Evolutionary conservation across 1,140 invertebrate genomes (phyloP).

Genomic region (Orius insidiosus): DNA sequence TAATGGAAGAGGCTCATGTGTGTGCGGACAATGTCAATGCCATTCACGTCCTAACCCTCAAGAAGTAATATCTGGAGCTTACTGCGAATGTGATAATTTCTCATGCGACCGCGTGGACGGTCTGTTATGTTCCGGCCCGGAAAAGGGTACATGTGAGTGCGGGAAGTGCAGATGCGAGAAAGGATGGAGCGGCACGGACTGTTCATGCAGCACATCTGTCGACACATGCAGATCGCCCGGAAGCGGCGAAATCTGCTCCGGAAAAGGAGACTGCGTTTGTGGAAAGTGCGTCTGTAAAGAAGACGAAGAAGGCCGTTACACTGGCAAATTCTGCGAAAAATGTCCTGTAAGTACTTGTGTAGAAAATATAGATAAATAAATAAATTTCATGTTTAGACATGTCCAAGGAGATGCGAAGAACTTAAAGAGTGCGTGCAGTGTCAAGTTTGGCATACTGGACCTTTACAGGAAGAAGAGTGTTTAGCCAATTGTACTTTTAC

Average conservation of each 20-base stretch:
- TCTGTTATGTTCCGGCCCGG: constrained; percentile 54
- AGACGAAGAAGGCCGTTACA: constrained; percentile 45
- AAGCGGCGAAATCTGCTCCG: constrained; percentile 52
- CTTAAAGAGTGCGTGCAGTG: constrained; percentile 91
- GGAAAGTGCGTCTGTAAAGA: constrained; percentile 71
- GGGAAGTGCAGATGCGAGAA: constrained; percentile 57
- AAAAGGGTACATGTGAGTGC: constrained; percentile 57
- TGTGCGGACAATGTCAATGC: constrained; percentile 70
- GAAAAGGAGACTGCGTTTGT: constrained; percentile 72
- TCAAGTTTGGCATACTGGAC: constrained; percentile 64
- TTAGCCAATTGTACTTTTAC: constrained; percentile 31
- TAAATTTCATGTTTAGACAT: constrained; percentile 36
- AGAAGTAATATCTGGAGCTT: constrained; percentile 43
- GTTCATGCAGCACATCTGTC: constrained; percentile 57
- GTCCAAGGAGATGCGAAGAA: constrained; percentile 70
- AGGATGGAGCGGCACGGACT: constrained; percentile 64
- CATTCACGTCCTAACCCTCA: constrained; percentile 31
- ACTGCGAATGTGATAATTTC: constrained; percentile 90
- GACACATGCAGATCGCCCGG: constrained; percentile 59
- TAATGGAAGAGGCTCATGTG: constrained; percentile 57
- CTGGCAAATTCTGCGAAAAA: constrained; percentile 79
- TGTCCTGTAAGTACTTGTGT: constrained; percentile 51
- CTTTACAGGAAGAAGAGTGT: constrained; percentile 40
- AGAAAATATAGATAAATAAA: too few relatives aligned
- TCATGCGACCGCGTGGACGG: constrained; percentile 76